Evolutionary conservation across 2,113 vertebrate genomes (phyloP), one percentile per base, ranked within the genome.

Genomic region (Cebus imitator): DNA sequence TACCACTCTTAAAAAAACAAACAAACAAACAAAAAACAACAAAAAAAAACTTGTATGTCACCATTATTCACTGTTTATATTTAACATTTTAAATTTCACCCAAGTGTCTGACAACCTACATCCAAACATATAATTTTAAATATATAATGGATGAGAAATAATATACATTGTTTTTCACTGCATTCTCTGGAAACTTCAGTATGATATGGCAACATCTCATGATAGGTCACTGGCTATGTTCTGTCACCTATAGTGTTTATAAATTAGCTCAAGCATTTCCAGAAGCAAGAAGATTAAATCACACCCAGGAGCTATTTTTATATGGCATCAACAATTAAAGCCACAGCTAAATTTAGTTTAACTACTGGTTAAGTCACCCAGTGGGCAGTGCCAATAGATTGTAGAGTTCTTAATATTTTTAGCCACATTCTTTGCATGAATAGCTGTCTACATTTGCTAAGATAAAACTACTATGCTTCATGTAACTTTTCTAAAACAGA

Each of bases 211-310:
- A 94, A 64, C 64, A 88, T 86, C 64, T 88, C 27, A 48, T 88
- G 83, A 76, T 52, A 85, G 64, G 50, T 94, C 48, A 87, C 21
- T 79, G 32, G n/a, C 21, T 80, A 45, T 68, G 35, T 12, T 90
- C 76, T 84, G 61, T 86, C 72, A 94, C 12, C 66, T 82, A 48
- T 9, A 72, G 43, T 70, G 16, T 45, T 84, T 87, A 64, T 64
- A 64, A 96, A 92, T 82, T 90, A 78, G 25, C 45, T 88, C 88
- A 96, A 78, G 32, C 12, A 91, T 92, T 96, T 92, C 52, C 27
- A 90, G 79, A 52, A 93, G n/a, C 88, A 95, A 95, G 40, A 78
- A 52, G 8, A 92, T 92, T 92, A 85, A 97, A 72, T 90, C 66
- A 90, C 58, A 82, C 57, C 52, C 55, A 30, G 12, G 40, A 87